Evolutionary conservation across 64 coral and sea anemone genomes (phyloP), one percentile per base, ranked within the genome.

Genomic region (Pachyseris speciosa): DNA sequence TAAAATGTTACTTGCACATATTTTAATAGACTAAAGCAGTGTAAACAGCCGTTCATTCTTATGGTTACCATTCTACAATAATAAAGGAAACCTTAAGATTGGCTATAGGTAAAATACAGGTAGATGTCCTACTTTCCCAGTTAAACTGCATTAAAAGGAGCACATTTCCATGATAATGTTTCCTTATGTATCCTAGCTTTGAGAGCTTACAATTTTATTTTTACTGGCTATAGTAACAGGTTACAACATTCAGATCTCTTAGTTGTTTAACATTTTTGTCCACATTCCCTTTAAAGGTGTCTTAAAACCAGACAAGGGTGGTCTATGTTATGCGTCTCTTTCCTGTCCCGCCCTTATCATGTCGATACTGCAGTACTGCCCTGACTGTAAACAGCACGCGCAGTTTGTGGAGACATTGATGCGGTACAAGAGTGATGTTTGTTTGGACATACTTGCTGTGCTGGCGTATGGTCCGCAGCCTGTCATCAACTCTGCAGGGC

Each of bases 341-440:
- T 86, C 91, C 29, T 93, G 86, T 70, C 93, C 97, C 5, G 87
- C 97, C n/a, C 72, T 99, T 58, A 89, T 95, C 27, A 99, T 99
- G 97, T 89, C 86, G 19, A 63, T 95, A 22, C 68, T 99, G 9
- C 93, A 95, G 53, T 95, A 95, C 81, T 99, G 97, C 25, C 94
- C 94, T 22, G 94, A 93, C 42, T 85, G 94, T 30, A 99, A 95
- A 48, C 93, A 99, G 69, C 97, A 99, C 85, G 97, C 97, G 49
- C 94, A 99, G 67, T 86, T 99, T 37, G 59, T 99, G 51, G 97
- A 99, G 74, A 90, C 97, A 60, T 61, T 99, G 30, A 99, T 99
- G 97, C 74, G 88, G 30, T 94, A 85, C 42, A 99, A 99, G 42
- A 92, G 74, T 70, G 87, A 99, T 64, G 97, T 99, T 16, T 99